Percentiles rank a stretch among this genome's conserved stretches.
These are phyloP conservation scores for Daubentonia madagascariensis DNA, from an alignment of 2,113 vertebrate species.

Conservation along the genomic window DNA sequence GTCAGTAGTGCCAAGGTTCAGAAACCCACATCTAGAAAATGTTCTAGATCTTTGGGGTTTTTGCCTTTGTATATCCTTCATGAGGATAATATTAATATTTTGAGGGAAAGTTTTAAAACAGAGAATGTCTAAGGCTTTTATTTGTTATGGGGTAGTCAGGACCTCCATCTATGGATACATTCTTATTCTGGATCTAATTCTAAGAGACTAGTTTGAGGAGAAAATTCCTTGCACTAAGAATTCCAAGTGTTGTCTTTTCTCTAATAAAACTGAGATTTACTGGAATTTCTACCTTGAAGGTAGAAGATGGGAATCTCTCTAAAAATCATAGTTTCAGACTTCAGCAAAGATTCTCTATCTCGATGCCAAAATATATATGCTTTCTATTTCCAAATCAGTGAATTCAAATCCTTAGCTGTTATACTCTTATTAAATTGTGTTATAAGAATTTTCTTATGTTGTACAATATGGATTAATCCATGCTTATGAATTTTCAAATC, in stretches of 20 bases:
- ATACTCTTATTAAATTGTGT: conserved; percentile 36
- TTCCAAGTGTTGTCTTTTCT: background rate
- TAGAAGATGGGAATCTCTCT: background rate
- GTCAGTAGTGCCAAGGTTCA: background rate
- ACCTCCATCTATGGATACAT: background rate
- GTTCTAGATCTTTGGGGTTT: background rate
- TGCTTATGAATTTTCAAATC: conserved; percentile 65
- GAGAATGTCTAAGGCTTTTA: background rate
- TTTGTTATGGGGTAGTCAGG: background rate
- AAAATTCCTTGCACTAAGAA: background rate
- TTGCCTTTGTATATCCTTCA: background rate
- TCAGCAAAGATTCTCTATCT: background rate
- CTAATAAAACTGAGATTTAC: background rate
- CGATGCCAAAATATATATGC: background rate
- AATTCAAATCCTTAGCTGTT: conserved; percentile 34
- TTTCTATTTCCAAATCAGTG: conserved; percentile 37
- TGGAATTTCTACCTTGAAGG: background rate
- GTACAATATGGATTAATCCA: conserved; percentile 42
- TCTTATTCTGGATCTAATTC: background rate
- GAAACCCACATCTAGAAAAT: background rate
- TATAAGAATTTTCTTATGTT: conserved; percentile 40
- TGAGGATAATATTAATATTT: background rate
- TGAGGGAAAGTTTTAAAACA: background rate
- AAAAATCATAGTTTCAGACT: background rate
- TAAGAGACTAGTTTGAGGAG: background rate